Percentiles rank a stretch among this genome's conserved stretches.
phyloP scores from a whole-genome alignment of 2,113 vertebrate species.

The Elephantulus edwardii region DNA sequence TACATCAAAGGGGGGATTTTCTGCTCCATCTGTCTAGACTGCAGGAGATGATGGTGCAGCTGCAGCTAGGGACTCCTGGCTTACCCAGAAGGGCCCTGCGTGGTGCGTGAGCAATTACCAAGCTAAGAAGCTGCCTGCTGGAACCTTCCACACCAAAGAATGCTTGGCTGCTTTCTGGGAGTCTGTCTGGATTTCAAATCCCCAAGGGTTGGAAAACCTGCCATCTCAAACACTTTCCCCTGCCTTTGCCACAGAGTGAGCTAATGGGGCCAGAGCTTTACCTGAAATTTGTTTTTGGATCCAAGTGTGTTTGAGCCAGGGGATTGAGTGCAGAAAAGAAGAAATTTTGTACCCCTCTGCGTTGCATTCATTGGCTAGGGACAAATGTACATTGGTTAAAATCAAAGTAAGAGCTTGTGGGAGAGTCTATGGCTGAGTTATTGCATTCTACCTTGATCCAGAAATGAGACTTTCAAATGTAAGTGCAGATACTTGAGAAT shows the following conservation, averaged over 20 bases:
- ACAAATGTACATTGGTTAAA: constrained; percentile 43
- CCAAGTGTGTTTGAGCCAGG: background rate
- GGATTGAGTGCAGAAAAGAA: background rate
- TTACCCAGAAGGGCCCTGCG: background rate
- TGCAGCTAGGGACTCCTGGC: background rate
- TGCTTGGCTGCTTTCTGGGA: constrained; percentile 47
- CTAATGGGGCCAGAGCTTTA: constrained; percentile 2
- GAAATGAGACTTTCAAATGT: background rate
- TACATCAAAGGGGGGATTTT: background rate
- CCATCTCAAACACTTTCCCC: constrained; percentile 56
- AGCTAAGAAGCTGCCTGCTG: constrained; percentile 43
- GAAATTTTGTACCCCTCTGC: background rate
- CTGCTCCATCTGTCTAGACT: constrained; percentile 36
- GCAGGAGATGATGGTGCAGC: background rate
- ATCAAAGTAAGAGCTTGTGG: constrained; percentile 27
- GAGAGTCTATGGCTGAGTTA: background rate
- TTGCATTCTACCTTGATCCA: constrained; percentile 23
- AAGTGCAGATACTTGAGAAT: constrained; percentile 48
- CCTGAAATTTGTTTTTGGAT: constrained; percentile 56
- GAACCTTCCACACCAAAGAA: constrained; percentile 40
- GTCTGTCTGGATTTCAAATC: constrained; percentile 56
- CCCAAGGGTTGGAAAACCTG: constrained; percentile 46
- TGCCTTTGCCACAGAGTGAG: background rate
- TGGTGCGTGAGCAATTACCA: constrained; percentile 42
- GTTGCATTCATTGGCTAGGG: constrained; percentile 39